Conservation (phyloP, 2,888 invertebrate genomes). For the Salpingus planirostris region DNA sequence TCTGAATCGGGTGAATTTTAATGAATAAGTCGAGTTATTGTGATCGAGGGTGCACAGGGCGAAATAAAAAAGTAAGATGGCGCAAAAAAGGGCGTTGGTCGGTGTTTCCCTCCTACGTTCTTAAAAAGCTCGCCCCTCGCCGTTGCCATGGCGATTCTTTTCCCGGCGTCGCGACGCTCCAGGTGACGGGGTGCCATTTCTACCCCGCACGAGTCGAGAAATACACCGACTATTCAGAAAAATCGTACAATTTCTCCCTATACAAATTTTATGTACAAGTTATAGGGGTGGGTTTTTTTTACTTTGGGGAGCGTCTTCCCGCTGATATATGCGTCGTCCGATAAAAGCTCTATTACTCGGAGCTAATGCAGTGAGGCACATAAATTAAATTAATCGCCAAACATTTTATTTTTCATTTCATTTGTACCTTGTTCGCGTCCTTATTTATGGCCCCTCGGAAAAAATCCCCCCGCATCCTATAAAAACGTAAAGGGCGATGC, state of each 20-base stretch:
- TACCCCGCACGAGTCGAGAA: too few species aligned
- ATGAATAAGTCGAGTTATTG: too few species aligned
- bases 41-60: too few species aligned
- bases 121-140: slow-evolving; percentile 32
- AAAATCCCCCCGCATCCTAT: slow-evolving; percentile 15
- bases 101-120: slow-evolving; percentile 30
- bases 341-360: slow-evolving; percentile 23
- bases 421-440: slow-evolving; percentile 26
- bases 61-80: slow-evolving; percentile 36
- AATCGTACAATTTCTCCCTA: too few species aligned
- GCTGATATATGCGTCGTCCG: slow-evolving; percentile 16
- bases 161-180: slow-evolving; percentile 31
- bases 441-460: slow-evolving; percentile 25
- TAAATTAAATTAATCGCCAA: slow-evolving; percentile 30
- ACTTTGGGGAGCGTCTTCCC: background rate
- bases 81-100: slow-evolving; percentile 36
- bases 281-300: too few species aligned
- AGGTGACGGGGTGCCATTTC: slow-evolving; percentile 26
- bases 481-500: too few species aligned
- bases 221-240: too few species aligned
- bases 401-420: slow-evolving; percentile 31
- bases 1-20: too few species aligned
- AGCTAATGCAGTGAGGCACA: slow-evolving; percentile 24
- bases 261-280: too few species aligned
- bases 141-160: slow-evolving; percentile 36